A percentile compares a stretch with the other conserved stretches of the same genome.
These are phyloP conservation scores for Meriones unguiculatus DNA, from an alignment of 2,113 vertebrate species.

Conservation along the genomic window DNA sequence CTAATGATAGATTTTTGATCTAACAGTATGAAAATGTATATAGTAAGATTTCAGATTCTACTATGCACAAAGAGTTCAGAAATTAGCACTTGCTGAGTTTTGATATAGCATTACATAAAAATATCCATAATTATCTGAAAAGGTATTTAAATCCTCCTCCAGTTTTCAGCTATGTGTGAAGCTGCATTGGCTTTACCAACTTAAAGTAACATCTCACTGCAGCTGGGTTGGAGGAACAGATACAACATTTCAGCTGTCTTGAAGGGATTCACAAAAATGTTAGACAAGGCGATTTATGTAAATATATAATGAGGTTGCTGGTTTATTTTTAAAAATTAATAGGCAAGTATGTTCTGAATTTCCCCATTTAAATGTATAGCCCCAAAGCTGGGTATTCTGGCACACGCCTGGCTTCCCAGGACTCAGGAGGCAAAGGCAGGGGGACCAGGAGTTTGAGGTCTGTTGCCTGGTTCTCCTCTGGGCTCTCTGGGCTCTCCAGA, in stretches of 20 bases:
- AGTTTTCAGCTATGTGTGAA: neutral
- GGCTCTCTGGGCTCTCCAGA: neutral
- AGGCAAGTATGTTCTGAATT: neutral
- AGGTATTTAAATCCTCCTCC: neutral
- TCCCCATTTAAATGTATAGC: neutral
- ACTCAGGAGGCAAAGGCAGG: neutral
- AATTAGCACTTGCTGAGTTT: too few relatives aligned
- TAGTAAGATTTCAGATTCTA: neutral
- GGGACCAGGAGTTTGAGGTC: neutral
- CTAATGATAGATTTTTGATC: neutral
- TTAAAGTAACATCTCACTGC: neutral
- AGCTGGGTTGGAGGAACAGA: neutral
- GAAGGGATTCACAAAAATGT: neutral
- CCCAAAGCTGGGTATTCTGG: neutral
- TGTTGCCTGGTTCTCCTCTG: neutral
- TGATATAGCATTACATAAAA: neutral
- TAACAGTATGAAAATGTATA: too few relatives aligned
- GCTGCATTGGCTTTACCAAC: neutral
- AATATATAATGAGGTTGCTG: neutral
- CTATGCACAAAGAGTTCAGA: neutral
- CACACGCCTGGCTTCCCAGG: neutral
- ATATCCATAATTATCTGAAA: neutral
- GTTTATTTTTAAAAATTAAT: neutral
- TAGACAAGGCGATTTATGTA: neutral
- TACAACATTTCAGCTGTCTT: neutral